Evolutionary conservation across 2,113 vertebrate species (phyloP).

Genomic region (Amphiprion ocellaris): DNA sequence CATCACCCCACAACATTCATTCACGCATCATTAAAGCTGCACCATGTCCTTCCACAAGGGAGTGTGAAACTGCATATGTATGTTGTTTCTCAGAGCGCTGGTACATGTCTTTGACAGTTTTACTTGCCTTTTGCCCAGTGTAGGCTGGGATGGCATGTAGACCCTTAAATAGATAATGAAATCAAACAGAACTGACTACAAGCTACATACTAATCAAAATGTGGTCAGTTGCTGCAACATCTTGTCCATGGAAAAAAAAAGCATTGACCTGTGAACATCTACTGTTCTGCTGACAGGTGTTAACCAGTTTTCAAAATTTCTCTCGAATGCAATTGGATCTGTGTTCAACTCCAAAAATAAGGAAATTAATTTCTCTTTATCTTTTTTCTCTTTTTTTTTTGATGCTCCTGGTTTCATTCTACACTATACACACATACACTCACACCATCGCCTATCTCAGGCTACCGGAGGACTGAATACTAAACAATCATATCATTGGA

Average conservation of each 20-base stretch:
- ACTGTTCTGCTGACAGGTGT: not conserved
- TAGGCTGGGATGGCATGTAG: not conserved
- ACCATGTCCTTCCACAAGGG: not conserved
- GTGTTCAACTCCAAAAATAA: not conserved
- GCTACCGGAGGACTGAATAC: slow-evolving; percentile 42
- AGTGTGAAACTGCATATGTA: not conserved
- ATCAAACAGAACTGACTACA: slow-evolving; percentile 15
- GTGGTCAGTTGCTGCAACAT: not conserved
- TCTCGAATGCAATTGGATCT: no score
- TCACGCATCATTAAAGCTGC: slow-evolving; percentile 8
- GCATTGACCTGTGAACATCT: no score
- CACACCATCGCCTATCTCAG: slow-evolving; percentile 18
- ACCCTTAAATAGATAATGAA: slow-evolving; percentile 1
- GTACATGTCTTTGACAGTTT: not conserved
- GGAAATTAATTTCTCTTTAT: slow-evolving; percentile 27
- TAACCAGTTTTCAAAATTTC: not conserved
- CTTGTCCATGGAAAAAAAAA: not conserved
- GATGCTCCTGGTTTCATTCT: not conserved
- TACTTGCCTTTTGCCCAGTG: not conserved
- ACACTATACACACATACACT: not conserved
- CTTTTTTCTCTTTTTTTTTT: not conserved
- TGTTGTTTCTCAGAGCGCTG: not conserved
- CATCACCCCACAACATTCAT: not conserved
- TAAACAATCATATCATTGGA: slow-evolving; percentile 56
- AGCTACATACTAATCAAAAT: slow-evolving; percentile 16